Evolutionary conservation across 1,140 invertebrate genomes (phyloP), one percentile per base, ranked within the genome.

Genomic region (Globodera rostochiensis): DNA sequence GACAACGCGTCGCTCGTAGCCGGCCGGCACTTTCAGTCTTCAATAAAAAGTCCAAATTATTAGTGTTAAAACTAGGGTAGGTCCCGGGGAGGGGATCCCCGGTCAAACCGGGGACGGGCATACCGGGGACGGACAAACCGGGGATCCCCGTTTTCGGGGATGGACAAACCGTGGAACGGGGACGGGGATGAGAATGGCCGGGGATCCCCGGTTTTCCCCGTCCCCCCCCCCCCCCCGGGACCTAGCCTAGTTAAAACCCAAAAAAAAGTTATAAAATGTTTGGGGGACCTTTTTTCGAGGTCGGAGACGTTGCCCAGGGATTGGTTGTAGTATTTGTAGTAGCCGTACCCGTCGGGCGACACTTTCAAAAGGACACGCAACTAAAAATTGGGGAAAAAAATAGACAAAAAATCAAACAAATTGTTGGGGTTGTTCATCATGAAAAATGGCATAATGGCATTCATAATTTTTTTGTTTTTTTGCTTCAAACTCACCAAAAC

Each of bases 1-100:
- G 57, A 60, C 57, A 15, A 64, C 13, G 6, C 79, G 81, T 6
- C 79, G 79, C 46, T 80, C 79, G 4, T 60, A 82, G 19, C 79
- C 79, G 15, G 75, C 0, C 19, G 75, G 81, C 21, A 50, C 81
- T 25, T 82, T 80, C n/a, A 49, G 49, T 19, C 36, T 57, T 1
- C 11, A 36, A 45, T 36, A 45, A 21, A 21, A 47, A 45, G 11
- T 66, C 13, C 2, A 66, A 66, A 66, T 15, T 15, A 21, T 66
- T 13, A 1, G 60, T 15, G 13, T 64, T 64, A 64, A n/a, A n/a
- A n/a, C n/a, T n/a, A n/a, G n/a, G n/a, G n/a, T n/a, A n/a, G n/a
- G n/a, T n/a, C n/a, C n/a, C n/a, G n/a, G n/a, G n/a, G n/a, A n/a
- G n/a, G n/a, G n/a, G n/a, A n/a, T n/a, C n/a, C n/a, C n/a, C n/a